Percentiles rank a stretch among this genome's conserved stretches.
Evolutionary conservation across 92 coral and sea anemone species (phyloP).

Genomic region (Pocillopora meandrina): DNA sequence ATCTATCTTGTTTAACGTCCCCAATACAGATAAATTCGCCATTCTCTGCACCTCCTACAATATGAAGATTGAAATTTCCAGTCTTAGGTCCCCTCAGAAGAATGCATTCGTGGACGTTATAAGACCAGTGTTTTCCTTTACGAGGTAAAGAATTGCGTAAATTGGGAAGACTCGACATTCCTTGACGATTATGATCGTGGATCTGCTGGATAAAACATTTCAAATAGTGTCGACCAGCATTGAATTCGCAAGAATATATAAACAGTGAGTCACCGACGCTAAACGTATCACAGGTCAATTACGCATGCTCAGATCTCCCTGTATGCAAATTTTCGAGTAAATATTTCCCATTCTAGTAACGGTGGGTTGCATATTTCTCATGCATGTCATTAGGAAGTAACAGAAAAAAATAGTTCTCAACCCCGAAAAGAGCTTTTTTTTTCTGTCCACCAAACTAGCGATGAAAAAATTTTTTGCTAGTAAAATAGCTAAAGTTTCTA

Average conservation of each 20-base stretch:
- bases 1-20: slow-evolving; percentile 86
- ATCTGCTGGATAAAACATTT: slow-evolving; percentile 8
- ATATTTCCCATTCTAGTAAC: background rate
- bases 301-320: slow-evolving; percentile 25
- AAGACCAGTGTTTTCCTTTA: slow-evolving; percentile 96
- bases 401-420: background rate
- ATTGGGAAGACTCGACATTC: slow-evolving; percentile 69
- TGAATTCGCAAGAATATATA: slow-evolving; percentile 22
- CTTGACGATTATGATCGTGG: slow-evolving; percentile 24
- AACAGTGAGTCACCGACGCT: slow-evolving; percentile 46
- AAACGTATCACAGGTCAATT: background rate
- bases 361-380: slow-evolving; percentile 1
- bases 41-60: slow-evolving; percentile 98
- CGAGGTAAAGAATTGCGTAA: slow-evolving; percentile 80
- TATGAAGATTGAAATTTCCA: slow-evolving; percentile 89
- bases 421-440: background rate
- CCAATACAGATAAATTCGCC: slow-evolving; percentile 93
- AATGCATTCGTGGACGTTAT: slow-evolving; percentile 78
- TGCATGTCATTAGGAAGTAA: background rate
- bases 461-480: background rate
- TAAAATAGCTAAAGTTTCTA: background rate
- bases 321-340: slow-evolving; percentile 19
- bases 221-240: background rate
- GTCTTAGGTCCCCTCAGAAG: slow-evolving; percentile 61
- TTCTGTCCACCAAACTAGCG: no score